phyloP scores from a whole-genome alignment of 2,113 vertebrate genomes.

The Epinephelus lanceolatus region DNA sequence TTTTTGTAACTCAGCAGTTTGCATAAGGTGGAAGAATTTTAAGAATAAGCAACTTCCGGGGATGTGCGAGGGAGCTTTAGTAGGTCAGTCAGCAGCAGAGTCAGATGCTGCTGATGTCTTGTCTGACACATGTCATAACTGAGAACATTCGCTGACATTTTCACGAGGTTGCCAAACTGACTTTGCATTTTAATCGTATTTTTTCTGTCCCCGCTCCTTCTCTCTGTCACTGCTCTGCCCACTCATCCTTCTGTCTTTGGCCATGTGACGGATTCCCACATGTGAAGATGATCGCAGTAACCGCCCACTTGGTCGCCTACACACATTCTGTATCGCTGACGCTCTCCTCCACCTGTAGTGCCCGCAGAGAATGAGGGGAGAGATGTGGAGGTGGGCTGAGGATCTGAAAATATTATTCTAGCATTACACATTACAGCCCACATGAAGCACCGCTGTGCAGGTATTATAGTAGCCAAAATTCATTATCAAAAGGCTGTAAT shows the following conservation, averaged over 20 bases:
- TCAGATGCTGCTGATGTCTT: constrained; percentile 24
- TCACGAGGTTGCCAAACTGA: not conserved
- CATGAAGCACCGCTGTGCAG: constrained; percentile 1
- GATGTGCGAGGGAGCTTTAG: constrained; percentile 26
- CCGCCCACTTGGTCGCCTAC: constrained; percentile 63
- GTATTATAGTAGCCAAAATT: not conserved
- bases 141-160: constrained; percentile 41
- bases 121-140: constrained; percentile 42
- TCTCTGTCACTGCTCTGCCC: constrained; percentile 44
- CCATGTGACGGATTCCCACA: constrained; percentile 59
- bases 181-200: not conserved
- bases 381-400: constrained; percentile 42
- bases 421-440: constrained; percentile 12
- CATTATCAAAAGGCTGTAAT: constrained; percentile 17
- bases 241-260: constrained; percentile 49
- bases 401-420: constrained; percentile 40
- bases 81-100: constrained; percentile 36
- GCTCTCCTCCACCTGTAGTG: constrained; percentile 61
- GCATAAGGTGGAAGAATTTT: constrained; percentile 26
- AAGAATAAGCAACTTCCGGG: constrained; percentile 50
- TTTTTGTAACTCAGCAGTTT: constrained; percentile 52
- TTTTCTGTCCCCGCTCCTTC: not conserved
- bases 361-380: constrained; percentile 27
- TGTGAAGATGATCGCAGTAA: constrained; percentile 52
- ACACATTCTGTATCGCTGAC: constrained; percentile 55